Percentiles rank a stretch among this genome's conserved stretches.
Evolutionary conservation across 2,113 vertebrate genomes (phyloP).

Genomic region (Centrocercus urophasianus): DNA sequence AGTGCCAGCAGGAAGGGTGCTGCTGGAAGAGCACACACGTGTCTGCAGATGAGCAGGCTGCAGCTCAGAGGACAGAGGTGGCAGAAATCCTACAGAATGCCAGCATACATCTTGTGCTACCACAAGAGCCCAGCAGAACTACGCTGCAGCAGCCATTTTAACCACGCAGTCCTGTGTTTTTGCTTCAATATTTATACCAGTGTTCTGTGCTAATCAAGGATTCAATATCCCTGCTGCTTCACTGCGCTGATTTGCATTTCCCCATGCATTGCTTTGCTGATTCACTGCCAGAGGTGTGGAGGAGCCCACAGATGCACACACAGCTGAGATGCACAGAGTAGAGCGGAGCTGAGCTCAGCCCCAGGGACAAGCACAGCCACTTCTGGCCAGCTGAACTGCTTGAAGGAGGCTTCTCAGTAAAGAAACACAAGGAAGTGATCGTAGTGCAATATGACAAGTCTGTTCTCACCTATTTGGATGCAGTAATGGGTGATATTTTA

Average conservation of each 20-base stretch:
- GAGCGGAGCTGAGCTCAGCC: background rate
- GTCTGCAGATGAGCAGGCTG: background rate
- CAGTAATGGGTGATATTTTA: background rate
- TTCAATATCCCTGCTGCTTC: background rate
- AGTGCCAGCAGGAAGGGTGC: background rate
- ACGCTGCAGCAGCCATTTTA: rapidly evolving
- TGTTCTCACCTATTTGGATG: background rate
- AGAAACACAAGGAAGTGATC: background rate
- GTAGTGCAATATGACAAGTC: background rate
- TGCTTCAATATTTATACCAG: background rate
- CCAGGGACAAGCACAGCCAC: background rate
- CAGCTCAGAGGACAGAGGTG: background rate
- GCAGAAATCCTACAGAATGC: background rate
- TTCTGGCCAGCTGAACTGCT: rapidly evolving
- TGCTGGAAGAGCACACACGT: background rate
- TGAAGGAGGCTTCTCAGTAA: background rate
- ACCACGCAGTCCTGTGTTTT: background rate
- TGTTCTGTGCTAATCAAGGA: background rate
- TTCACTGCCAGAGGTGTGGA: rapidly evolving
- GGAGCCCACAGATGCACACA: background rate
- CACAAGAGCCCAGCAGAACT: background rate
- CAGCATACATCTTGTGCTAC: background rate
- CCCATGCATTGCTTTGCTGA: background rate
- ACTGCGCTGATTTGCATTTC: background rate
- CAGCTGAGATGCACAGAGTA: background rate